Base-by-base conservation (phyloP, 2,888 invertebrate genomes). In the Macrostomum cliftonense region DNA sequence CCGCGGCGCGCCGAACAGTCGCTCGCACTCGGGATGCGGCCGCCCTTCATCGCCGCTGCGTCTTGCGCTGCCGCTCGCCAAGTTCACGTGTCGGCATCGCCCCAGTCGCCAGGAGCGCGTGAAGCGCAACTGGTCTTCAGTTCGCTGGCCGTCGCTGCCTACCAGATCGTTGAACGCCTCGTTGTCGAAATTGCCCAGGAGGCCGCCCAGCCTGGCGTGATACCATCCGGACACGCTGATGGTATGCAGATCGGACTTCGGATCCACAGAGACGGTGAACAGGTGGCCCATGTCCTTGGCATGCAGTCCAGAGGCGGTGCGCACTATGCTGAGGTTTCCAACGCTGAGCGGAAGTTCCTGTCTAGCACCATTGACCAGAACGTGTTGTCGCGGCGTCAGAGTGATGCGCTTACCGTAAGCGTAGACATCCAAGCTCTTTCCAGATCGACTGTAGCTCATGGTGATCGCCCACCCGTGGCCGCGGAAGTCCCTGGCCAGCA, bases 101-200 rank as follows among this genome's bases (percentile, higher is more conserved):
- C 70, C 58, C 52, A 79, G 64, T 2, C 73, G 60, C 0, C 82
- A 82, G 46, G 45, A 43, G n/a, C 73, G 67, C 36, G 75, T 70
- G 9, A 77, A 56, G 37, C 60, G 74, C 71, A 88, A 86, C 49
- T 82, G 76, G 48, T 78, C 75, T 12, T 28, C 28, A 9, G 5
- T 28, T 28, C 28, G 28, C 1, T 71, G 61, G 45, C 77, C 77
- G 57, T 77, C 74, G 0, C 82, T 77, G 1, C 77, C 75, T 21
- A 77, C 75, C 43, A 78, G 74, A 63, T 91, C 89, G 64, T 86
- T 85, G 59, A 74, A 78, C 7, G 78, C 79, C 62, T 91, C 91
- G 67, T 88, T 84, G 73, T 86, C 84, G 75, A 83, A 81, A 0
- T 84, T 84, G 14, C 91, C 91, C 48, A 88, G 75, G 0, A 91